Evolutionary conservation across 2,888 invertebrate genomes (phyloP).

Genomic region (Pantelozetes paolii): DNA sequence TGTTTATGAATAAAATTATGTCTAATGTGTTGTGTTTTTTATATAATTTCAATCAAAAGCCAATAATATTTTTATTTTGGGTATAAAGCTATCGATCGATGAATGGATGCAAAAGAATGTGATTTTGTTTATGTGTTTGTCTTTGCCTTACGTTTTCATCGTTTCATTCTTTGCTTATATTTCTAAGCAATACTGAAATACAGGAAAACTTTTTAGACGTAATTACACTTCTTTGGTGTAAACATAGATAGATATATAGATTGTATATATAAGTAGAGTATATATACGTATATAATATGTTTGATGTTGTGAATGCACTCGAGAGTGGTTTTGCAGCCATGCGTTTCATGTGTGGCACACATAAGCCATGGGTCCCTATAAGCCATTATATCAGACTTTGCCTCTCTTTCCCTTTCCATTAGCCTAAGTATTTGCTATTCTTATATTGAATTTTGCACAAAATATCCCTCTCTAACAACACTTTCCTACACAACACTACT

Average conservation of each 20-base stretch:
- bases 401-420: conserved; percentile 34
- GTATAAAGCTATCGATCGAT: not conserved
- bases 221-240: conserved; percentile 36
- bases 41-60: not conserved
- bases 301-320: conserved; percentile 24
- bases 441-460: conserved; percentile 30
- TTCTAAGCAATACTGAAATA: not conserved
- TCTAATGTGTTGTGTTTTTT: not conserved
- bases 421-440: conserved; percentile 35
- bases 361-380: conserved; percentile 29
- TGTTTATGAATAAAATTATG: conserved; percentile 31
- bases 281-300: conserved; percentile 20
- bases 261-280: conserved; percentile 1
- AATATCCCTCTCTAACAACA: conserved; percentile 14
- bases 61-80: not conserved
- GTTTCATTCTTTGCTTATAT: not conserved
- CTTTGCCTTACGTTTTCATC: not conserved
- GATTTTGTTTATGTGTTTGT: not conserved
- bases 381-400: conserved; percentile 27
- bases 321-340: conserved; percentile 33
- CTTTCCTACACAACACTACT: conserved; percentile 13
- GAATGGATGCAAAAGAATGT: not conserved
- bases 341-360: conserved; percentile 31
- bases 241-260: conserved; percentile 16
- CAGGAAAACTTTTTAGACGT: conserved; percentile 16